These are phyloP conservation scores for Helleia helle DNA, from an alignment of 2,888 invertebrate genomes.

Conservation along the genomic window DNA sequence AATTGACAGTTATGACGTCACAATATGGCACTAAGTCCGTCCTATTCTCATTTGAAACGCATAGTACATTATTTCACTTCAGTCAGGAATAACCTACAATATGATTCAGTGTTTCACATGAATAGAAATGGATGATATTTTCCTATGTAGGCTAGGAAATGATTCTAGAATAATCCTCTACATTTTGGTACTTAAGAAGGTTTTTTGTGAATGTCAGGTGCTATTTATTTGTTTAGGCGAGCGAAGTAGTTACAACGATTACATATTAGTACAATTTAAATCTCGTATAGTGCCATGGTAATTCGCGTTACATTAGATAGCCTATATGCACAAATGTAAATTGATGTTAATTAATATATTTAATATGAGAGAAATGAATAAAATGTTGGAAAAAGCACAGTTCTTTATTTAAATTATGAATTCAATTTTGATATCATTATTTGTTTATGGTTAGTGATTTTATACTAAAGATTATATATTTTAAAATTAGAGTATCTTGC, in stretches of 20 bases:
- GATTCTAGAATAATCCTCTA: slow-evolving; percentile 12
- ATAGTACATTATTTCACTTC: too few relatives aligned
- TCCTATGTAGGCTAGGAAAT: background rate
- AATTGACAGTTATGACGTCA: too few relatives aligned
- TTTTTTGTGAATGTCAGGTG: slow-evolving; percentile 44
- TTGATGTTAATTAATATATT: slow-evolving; percentile 14
- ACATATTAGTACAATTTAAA: slow-evolving; percentile 33
- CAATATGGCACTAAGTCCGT: too few relatives aligned
- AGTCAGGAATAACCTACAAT: too few relatives aligned
- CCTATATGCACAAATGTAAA: slow-evolving; percentile 43
- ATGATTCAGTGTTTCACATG: too few relatives aligned
- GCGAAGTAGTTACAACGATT: slow-evolving; percentile 17
- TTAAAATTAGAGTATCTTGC: too few relatives aligned
- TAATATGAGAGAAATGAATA: slow-evolving; percentile 1
- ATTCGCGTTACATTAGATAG: slow-evolving; percentile 18
- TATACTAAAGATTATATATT: too few relatives aligned
- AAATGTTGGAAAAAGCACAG: background rate
- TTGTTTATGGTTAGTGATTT: too few relatives aligned
- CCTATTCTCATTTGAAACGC: too few relatives aligned
- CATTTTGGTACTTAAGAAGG: slow-evolving; percentile 34
- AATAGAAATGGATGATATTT: too few relatives aligned
- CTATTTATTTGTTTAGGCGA: slow-evolving; percentile 31
- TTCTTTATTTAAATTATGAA: background rate
- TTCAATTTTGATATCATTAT: background rate
- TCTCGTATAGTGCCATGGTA: slow-evolving; percentile 39